A percentile compares a stretch with the other conserved stretches of the same genome.
phyloP scores from a whole-genome alignment of 2,113 vertebrate genomes.

The Nycticebus coucang region DNA sequence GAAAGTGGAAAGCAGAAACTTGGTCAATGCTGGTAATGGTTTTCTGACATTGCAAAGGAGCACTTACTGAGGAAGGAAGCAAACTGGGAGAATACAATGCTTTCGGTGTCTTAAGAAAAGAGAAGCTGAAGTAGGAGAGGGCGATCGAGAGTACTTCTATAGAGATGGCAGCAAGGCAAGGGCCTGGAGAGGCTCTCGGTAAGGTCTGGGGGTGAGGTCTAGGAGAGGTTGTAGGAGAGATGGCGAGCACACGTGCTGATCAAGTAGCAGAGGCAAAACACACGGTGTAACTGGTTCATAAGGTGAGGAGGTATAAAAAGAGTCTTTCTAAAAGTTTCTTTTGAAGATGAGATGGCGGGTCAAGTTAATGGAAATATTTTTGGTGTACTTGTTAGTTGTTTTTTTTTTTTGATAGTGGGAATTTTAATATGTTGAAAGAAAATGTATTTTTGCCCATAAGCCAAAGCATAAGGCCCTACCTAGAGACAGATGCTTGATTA shows the following conservation, averaged over 20 bases:
- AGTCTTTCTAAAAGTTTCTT: constrained; percentile 5
- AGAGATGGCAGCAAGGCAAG: neutral
- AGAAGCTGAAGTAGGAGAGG: neutral
- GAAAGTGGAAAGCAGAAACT: neutral
- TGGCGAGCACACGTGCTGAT: too few species aligned
- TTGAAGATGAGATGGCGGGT: neutral
- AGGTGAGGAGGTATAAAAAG: neutral
- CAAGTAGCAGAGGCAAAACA: neutral
- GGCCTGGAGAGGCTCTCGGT: neutral
- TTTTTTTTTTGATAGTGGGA: neutral
- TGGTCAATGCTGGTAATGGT: neutral
- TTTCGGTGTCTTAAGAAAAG: neutral
- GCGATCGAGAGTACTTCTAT: neutral
- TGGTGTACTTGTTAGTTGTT: neutral
- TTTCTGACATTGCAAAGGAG: neutral
- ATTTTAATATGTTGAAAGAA: neutral
- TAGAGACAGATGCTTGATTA: neutral
- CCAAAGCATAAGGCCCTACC: neutral
- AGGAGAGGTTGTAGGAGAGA: neutral
- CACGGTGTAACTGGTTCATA: neutral
- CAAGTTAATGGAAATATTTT: neutral
- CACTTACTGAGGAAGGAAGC: neutral
- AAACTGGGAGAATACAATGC: neutral
- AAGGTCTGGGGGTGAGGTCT: neutral
- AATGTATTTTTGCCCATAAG: neutral